These are phyloP conservation scores for Geotrypetes seraphini DNA, from an alignment of 2,797 vertebrate genomes.

Conservation along the genomic window DNA sequence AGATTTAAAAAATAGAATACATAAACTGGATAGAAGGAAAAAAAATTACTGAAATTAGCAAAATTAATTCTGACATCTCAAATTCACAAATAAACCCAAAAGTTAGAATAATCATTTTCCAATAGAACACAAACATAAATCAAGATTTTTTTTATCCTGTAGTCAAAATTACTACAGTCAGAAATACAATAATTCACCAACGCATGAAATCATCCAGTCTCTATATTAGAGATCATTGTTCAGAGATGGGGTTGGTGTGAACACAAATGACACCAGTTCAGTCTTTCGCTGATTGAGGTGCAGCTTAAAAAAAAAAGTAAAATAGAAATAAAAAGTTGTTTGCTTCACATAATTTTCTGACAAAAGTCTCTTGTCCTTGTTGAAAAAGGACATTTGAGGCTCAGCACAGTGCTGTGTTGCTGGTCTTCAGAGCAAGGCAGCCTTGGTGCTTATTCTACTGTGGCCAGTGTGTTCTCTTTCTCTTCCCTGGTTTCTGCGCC, in stretches of 20 bases:
- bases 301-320: too few relatives aligned
- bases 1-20: constrained; percentile 38
- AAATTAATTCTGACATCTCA: constrained; percentile 28
- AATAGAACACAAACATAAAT: constrained; percentile 39
- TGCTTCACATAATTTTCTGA: too few relatives aligned
- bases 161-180: constrained; percentile 17
- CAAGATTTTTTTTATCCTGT: constrained; percentile 17
- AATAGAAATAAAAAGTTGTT: too few relatives aligned
- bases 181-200: constrained; percentile 12
- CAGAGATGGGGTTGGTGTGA: not conserved
- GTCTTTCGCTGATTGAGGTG: too few relatives aligned
- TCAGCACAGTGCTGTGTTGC: too few relatives aligned
- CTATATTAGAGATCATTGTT: constrained; percentile 1
- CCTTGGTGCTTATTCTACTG: constrained; percentile 60
- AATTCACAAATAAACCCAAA: constrained; percentile 38
- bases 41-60: constrained; percentile 18
- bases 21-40: constrained; percentile 24
- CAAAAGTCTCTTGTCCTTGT: too few relatives aligned
- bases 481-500: constrained; percentile 70
- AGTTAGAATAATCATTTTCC: constrained; percentile 39
- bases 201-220: constrained; percentile 8
- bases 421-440: too few relatives aligned
- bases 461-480: constrained; percentile 49
- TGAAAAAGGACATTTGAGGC: too few relatives aligned
- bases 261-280: too few relatives aligned